phyloP scores from a whole-genome alignment of 2,888 invertebrate genomes.

The Hirtodrosophila trivittata region DNA sequence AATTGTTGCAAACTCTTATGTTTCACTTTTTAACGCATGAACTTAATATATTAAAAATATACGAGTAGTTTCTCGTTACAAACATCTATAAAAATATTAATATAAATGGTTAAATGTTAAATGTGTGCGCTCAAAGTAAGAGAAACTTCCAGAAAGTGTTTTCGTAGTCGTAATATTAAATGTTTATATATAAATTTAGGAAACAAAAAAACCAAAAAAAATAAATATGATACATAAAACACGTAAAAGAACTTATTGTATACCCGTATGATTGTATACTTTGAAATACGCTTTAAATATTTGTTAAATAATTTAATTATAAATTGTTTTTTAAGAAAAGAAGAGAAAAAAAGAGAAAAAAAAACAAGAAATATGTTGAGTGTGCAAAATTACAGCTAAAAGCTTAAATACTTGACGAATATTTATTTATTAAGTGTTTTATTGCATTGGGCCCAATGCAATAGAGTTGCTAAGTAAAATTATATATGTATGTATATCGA shows the following conservation, averaged over 20 bases:
- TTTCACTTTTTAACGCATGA: slow-evolving; percentile 50
- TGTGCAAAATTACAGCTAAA: slow-evolving; percentile 55
- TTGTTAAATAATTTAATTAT: slow-evolving; percentile 63
- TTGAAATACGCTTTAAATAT: slow-evolving; percentile 65
- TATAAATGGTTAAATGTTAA: slow-evolving; percentile 18
- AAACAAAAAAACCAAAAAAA: slow-evolving; percentile 21
- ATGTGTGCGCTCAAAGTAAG: slow-evolving; percentile 39
- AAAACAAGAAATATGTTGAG: slow-evolving; percentile 52
- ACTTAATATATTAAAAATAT: slow-evolving; percentile 12
- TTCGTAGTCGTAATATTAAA: slow-evolving; percentile 58
- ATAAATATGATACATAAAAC: slow-evolving; percentile 14
- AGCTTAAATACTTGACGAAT: slow-evolving; percentile 51
- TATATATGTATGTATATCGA: slow-evolving; percentile 33
- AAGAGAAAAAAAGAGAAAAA: slow-evolving; percentile 13
- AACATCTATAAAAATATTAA: slow-evolving; percentile 1
- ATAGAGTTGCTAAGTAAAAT: slow-evolving; percentile 27
- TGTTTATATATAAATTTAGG: slow-evolving; percentile 53
- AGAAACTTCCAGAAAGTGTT: slow-evolving; percentile 51
- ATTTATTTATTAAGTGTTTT: slow-evolving; percentile 36
- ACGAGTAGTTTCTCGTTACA: not conserved
- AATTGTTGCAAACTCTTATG: slow-evolving; percentile 59
- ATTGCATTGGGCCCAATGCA: slow-evolving; percentile 45
- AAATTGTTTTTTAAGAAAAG: slow-evolving; percentile 26
- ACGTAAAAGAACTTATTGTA: slow-evolving; percentile 4
- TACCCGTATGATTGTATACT: slow-evolving; percentile 53